Evolutionary conservation across 2,888 invertebrate genomes (phyloP), one percentile per base, ranked within the genome.

Genomic region (Gastracanthus pulcherrimus): DNA sequence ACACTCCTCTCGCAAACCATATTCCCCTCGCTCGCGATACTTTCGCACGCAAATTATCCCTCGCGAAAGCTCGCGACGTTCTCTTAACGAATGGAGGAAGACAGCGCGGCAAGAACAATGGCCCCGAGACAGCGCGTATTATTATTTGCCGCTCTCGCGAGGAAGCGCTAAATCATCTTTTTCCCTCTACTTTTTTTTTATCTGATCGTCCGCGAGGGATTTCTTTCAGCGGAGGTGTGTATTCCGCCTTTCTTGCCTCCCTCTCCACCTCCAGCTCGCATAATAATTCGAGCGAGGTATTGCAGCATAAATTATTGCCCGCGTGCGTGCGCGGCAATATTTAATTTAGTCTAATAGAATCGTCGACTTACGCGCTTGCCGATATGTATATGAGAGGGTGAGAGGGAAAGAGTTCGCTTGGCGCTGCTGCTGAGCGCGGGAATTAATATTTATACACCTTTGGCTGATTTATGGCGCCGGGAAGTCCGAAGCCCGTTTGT

Each of bases 151-250:
- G 26, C 51, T 26, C 51, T 3, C 58, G 45, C 70, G 77, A 75
- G 82, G 82, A 83, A 83, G 80, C 75, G 77, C 74, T 83, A 83
- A 83, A 83, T 83, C 80, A 83, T 83, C 71, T 78, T 76, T n/a
- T n/a, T n/a, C n/a, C n/a, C n/a, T n/a, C n/a, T n/a, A n/a, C n/a
- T n/a, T n/a, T n/a, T n/a, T 72, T 74, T 69, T 79, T 82, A 82
- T 82, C 82, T 72, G 82, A 82, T 82, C 76, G 76, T 31, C 62
- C 82, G 66, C 76, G 79, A 74, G 79, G 79, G 41, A 76, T 76
- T 67, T 62, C 58, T 66, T 67, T 62, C 69, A 36, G 51, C 72
- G 13, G 51, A 38, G 72, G 31, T 48, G n/a, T 41, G 36, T 34
- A 6, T 45, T 60, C n/a, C n/a, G n/a, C n/a, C 26, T 72, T 45